phyloP scores from a whole-genome alignment of 2,888 invertebrate species.

The Torymus aiolomorphi region DNA sequence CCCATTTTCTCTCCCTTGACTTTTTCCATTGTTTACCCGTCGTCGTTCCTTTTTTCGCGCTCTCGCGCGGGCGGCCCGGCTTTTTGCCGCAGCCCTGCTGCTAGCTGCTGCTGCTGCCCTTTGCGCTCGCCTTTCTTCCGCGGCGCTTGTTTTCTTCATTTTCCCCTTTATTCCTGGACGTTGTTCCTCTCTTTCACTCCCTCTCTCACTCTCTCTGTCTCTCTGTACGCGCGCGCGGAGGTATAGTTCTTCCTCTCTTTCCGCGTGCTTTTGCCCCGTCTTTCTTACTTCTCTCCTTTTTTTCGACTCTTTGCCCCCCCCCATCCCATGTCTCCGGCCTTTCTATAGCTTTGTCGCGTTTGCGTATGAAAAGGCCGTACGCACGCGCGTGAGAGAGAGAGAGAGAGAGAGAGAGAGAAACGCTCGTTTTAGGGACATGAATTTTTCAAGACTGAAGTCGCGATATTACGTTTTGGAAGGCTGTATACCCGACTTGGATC shows the following conservation, averaged over 20 bases:
- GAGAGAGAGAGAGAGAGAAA: too few relatives aligned
- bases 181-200: constrained; percentile 51
- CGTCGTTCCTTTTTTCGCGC: constrained; percentile 1
- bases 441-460: constrained; percentile 37
- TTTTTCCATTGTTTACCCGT: constrained; percentile 43
- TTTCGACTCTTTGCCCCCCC: not conserved
- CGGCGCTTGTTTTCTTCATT: constrained; percentile 44
- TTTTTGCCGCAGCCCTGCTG: not conserved
- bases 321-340: not conserved
- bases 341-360: constrained; percentile 1
- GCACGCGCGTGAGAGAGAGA: not conserved
- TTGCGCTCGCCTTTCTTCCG: constrained; percentile 41
- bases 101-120: constrained; percentile 27
- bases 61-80: constrained; percentile 29
- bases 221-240: constrained; percentile 32
- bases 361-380: constrained; percentile 19
- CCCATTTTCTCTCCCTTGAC: constrained; percentile 53
- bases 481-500: too few relatives aligned
- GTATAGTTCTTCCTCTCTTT: not conserved
- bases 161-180: constrained; percentile 46
- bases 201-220: constrained; percentile 41
- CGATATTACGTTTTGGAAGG: not conserved
- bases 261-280: too few relatives aligned
- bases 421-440: constrained; percentile 12
- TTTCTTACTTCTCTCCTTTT: constrained; percentile 1